Percentiles rank a stretch among this genome's conserved stretches.
Conservation (phyloP, 2,797 vertebrate species). For the Acanthornis magna region DNA sequence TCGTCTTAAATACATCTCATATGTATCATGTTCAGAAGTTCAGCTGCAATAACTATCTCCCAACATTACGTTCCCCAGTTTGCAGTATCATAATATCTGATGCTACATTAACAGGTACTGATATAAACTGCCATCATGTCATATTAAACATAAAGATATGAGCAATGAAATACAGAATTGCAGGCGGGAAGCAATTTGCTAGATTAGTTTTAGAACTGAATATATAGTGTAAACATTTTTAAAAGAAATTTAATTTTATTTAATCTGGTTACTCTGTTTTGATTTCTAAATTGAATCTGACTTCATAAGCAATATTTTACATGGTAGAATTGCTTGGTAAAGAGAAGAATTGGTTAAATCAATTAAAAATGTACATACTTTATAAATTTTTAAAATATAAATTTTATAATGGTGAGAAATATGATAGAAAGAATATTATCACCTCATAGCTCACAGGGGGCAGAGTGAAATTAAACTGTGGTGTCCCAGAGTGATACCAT, state of each 20-base stretch:
- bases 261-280: conserved; percentile 19
- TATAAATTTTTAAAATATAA: neutral
- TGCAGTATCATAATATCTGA: conserved; percentile 50
- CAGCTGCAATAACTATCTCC: conserved; percentile 53
- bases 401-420: neutral
- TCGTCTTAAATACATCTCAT: conserved; percentile 53
- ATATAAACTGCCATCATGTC: conserved; percentile 58
- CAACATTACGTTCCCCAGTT: conserved; percentile 60
- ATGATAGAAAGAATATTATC: neutral
- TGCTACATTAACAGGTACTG: conserved; percentile 47
- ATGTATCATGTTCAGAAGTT: conserved; percentile 55
- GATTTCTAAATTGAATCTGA: conserved; percentile 34
- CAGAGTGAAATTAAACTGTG: neutral
- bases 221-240: conserved; percentile 32
- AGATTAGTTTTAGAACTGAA: conserved; percentile 62
- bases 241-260: conserved; percentile 47
- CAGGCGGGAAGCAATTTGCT: conserved; percentile 29
- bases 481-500: neutral
- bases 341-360: neutral
- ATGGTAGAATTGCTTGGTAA: neutral
- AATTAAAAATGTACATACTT: neutral
- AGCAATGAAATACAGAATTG: conserved; percentile 60
- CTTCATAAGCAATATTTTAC: neutral
- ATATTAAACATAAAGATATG: conserved; percentile 56
- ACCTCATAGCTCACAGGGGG: neutral